Base-by-base conservation (phyloP, 2,113 vertebrate genomes). In the Paedocypris sp. region DNA sequence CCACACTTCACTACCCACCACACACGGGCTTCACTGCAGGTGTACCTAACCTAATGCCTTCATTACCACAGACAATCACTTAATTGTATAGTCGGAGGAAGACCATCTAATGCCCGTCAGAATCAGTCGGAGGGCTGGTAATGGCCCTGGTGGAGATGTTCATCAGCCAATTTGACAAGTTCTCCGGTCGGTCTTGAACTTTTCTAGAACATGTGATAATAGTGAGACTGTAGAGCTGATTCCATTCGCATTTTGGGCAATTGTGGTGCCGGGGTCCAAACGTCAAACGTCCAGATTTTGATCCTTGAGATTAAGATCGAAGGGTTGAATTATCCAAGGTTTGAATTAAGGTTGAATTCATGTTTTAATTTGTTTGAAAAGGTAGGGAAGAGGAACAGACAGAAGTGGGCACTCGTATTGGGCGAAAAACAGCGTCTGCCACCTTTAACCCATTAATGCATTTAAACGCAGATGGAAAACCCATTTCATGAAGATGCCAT, bases 51-150 rank as follows among this genome's bases (percentile, higher is more conserved):
- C 64, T 71, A 71, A 71, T 64, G 53, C 64, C 69, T 71, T 60
- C 61, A 71, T 71, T 67, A 71, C 69, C 18, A 64, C 59, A 71
- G 64, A 71, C 60, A 67, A 67, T 71, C 23, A 22, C 60, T 64
- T 71, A 71, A 71, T 67, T 71, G 67, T 56, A 54, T 49, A 71
- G 64, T 63, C 56, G 35, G 32, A 39, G 28, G 45, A 48, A 56
- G 64, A 71, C 60, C 60, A 67, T 64, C 48, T 64, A 67, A 60
- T 67, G 60, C 53, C 31, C n/a, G 49, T 71, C 60, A 54, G 57
- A 54, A 67, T 64, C 64, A 49, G 64, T 71, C 60, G 60, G 12
- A 43, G 19, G 41, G 11, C 35, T 31, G 54, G 43, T 64, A 71
- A 60, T 56, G 25, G 36, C 60, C 41, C 42, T 7, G 10, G 26